Conservation (phyloP, 2,797 vertebrate species). For the Capromys pilorides region DNA sequence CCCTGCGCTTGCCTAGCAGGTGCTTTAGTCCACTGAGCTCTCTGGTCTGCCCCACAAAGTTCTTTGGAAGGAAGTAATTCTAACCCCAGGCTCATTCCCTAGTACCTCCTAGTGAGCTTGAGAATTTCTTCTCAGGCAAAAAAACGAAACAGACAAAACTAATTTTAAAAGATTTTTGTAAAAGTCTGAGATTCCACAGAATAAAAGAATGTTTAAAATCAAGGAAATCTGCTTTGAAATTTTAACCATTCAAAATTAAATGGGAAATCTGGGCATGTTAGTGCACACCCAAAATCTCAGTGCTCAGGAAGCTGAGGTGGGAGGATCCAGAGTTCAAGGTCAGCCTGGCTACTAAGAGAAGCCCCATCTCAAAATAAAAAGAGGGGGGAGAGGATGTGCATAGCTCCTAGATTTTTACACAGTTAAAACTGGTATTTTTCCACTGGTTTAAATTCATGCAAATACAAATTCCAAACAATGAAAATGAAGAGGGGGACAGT, state of each 20-base stretch:
- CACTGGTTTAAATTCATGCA: background rate
- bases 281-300: background rate
- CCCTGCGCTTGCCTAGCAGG: no score
- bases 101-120: background rate
- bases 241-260: slow-evolving; percentile 44
- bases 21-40: no score
- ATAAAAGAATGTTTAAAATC: slow-evolving; percentile 42
- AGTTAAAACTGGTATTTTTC: slow-evolving; percentile 44
- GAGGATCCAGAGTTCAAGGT: background rate
- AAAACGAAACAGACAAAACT: background rate
- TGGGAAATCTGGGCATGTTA: background rate
- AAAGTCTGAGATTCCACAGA: background rate
- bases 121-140: slow-evolving; percentile 18
- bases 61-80: background rate
- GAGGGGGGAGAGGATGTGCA: background rate
- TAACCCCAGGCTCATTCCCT: background rate
- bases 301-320: background rate
- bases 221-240: background rate
- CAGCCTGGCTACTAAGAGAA: background rate
- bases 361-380: background rate
- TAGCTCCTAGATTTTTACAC: background rate
- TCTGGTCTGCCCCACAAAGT: background rate
- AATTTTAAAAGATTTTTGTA: slow-evolving; percentile 28
- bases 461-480: background rate
- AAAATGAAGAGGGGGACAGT: background rate